Percentiles rank a stretch among this genome's conserved stretches.
Evolutionary conservation across 2,888 invertebrate genomes (phyloP).

Genomic region (Philhelius pedissequus): DNA sequence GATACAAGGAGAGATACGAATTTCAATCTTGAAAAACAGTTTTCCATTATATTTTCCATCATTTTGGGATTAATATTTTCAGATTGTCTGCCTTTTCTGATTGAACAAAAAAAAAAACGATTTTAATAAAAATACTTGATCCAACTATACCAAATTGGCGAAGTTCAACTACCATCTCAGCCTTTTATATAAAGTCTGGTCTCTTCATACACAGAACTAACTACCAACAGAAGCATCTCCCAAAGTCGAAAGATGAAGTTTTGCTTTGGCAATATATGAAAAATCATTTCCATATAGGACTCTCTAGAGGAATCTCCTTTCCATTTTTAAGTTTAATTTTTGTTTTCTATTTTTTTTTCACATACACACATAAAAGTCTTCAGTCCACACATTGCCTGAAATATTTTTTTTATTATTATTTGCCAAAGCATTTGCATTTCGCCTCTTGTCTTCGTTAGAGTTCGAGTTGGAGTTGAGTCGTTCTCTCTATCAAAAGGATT

Average conservation of each 20-base stretch:
- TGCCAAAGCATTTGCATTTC: conserved; percentile 37
- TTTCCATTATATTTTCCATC: no score
- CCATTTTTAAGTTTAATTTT: conserved; percentile 44
- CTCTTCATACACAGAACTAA: background rate
- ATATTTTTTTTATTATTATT: conserved; percentile 16
- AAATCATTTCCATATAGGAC: conserved; percentile 53
- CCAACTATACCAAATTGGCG: background rate
- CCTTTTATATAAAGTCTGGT: background rate
- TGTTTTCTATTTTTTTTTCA: conserved; percentile 14
- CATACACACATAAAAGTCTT: conserved; percentile 2
- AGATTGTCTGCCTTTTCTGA: no score
- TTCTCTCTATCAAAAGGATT: conserved; percentile 55
- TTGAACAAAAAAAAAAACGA: no score
- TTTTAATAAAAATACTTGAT: no score
- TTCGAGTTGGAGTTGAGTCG: conserved; percentile 41
- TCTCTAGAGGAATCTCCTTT: conserved; percentile 36
- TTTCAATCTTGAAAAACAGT: no score
- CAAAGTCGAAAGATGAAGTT: conserved; percentile 63
- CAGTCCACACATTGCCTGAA: conserved; percentile 22
- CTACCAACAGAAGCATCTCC: background rate
- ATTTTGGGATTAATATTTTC: no score
- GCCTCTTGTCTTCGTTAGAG: conserved; percentile 19
- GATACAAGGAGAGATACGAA: no score
- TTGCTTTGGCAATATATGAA: conserved; percentile 59
- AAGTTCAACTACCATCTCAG: background rate